Conservation (phyloP, 2,113 vertebrate genomes). For the Telmatochromis sp. region DNA sequence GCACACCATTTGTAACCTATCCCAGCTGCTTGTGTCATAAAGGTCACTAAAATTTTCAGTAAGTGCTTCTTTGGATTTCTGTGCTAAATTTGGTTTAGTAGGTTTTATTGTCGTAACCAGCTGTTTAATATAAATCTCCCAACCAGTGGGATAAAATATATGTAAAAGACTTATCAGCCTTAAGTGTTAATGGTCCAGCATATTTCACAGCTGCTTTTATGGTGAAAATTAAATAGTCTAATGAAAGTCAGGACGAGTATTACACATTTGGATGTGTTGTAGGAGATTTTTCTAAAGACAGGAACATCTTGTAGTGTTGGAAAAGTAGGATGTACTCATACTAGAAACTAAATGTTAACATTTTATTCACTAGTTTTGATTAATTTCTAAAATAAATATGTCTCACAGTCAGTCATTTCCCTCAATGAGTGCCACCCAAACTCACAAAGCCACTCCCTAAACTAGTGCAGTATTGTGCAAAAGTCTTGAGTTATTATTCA, state of each 20-base stretch:
- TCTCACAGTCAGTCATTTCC: background rate
- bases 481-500: background rate
- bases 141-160: background rate
- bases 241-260: background rate
- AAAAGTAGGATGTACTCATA: background rate
- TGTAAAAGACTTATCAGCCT: background rate
- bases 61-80: background rate
- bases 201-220: background rate
- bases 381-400: background rate
- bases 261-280: background rate
- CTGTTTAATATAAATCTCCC: background rate
- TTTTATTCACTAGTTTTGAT: background rate
- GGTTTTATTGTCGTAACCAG: background rate
- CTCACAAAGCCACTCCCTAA: background rate
- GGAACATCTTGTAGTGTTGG: background rate
- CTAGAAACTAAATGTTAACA: background rate
- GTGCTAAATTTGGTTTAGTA: background rate
- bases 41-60: background rate
- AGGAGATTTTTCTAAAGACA: background rate
- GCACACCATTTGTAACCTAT: background rate
- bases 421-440: background rate
- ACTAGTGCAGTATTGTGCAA: background rate
- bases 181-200: background rate
- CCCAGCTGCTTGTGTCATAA: background rate
- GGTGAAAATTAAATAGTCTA: background rate